These are phyloP conservation scores for Pristis pectinata DNA, from an alignment of 2,797 vertebrate genomes.

Conservation along the genomic window DNA sequence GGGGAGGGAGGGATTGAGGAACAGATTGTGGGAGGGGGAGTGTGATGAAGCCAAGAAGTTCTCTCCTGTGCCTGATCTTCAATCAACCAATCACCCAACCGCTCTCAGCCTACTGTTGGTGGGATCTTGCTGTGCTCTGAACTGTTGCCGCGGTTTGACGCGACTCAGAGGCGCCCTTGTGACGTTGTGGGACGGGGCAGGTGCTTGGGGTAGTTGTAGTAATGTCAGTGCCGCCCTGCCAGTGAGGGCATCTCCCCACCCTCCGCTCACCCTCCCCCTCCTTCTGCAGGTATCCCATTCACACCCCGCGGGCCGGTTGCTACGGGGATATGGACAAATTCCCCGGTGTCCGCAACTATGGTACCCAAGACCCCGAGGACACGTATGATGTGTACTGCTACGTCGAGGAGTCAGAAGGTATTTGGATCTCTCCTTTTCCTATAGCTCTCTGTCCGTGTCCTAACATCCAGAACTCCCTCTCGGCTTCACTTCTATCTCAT, in stretches of 20 bases:
- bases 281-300: conserved; percentile 77
- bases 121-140: too few species aligned
- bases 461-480: not conserved
- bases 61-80: too few species aligned
- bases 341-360: conserved; percentile 83
- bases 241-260: not conserved
- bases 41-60: too few species aligned
- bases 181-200: too few species aligned
- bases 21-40: not conserved
- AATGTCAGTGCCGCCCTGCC: too few species aligned
- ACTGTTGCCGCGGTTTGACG: too few species aligned
- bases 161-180: not conserved
- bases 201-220: too few species aligned
- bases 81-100: too few species aligned
- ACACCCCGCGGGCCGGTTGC: conserved; percentile 80
- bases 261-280: not conserved
- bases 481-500: not conserved
- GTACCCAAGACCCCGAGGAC: conserved; percentile 69
- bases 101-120: too few species aligned
- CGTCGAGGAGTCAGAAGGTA: conserved; percentile 77
- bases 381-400: conserved; percentile 91
- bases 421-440: conserved; percentile 7
- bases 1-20: too few species aligned
- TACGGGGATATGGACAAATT: conserved; percentile 87
- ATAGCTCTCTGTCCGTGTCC: not conserved